Evolutionary conservation across 2,797 vertebrate species (phyloP), one percentile per base, ranked within the genome.

Genomic region (Lagorchestes hirsutus): DNA sequence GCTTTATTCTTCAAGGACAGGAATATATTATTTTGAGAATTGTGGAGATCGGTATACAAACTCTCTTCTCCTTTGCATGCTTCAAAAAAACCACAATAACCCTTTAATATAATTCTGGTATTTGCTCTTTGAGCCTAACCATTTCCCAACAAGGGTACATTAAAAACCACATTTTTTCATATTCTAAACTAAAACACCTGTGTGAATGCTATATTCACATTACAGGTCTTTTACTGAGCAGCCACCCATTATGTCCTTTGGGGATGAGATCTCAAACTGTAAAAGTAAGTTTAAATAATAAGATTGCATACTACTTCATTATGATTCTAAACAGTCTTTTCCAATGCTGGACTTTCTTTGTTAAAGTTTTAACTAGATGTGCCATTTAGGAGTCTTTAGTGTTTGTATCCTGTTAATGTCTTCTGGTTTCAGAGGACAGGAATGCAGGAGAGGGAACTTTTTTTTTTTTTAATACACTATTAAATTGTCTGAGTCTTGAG

Each of bases 101-200:
- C 94, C 93, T 97, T 97, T 94, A 97, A 96, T 93, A 96, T 97
- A 97, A 96, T 96, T 96, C 93, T 96, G 95, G 92, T 54, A 93
- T 98, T 96, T 95, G 92, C 94, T 96, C 90, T 98, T 93, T 96
- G 94, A 27, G 92, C n/a, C 93, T 96, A 94, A 90, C 93, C 96
- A 90, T 97, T 97, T 97, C 95, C 96, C 97, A 97, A 96, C 93
- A 95, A 96, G 96, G 93, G 91, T 52, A 52, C 97, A 97, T 98
- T 97, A 97, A 97, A 98, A 96, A 97, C 97, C 97, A 97, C 96
- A 97, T 95, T 90, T 93, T 18, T 0, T 12, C 74, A 46, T 46
- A 92, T 55, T 93, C 6, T 54, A 46, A 95, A 56, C 46, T 67
- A 82, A 96, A 92, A 55, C 58, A 29, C 55, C 56, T 94, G 67